Conservation (phyloP, 2,888 invertebrate species). For the Unio delphinus region DNA sequence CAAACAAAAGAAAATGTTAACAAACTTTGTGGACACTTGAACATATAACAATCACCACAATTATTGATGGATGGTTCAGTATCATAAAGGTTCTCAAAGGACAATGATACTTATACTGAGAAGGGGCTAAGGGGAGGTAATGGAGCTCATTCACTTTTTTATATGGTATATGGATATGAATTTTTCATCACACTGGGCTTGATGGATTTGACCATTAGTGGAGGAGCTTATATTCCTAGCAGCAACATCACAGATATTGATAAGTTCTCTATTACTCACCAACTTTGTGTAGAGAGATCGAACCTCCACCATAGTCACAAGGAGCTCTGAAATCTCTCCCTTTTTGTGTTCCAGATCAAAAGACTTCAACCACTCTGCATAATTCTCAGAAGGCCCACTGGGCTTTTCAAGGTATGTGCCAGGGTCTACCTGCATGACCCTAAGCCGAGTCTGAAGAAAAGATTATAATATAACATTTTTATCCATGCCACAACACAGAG, state of each 20-base stretch:
- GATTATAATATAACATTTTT: background rate
- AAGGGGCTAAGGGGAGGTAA: too few species aligned
- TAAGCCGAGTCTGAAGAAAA: slow-evolving; percentile 77
- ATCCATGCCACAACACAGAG: background rate
- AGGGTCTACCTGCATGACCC: slow-evolving; percentile 81
- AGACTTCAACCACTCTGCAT: slow-evolving; percentile 77
- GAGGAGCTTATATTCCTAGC: too few species aligned
- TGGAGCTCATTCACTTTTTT: too few species aligned
- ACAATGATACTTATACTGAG: too few species aligned
- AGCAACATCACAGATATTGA: background rate
- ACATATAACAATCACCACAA: too few species aligned
- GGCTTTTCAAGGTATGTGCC: slow-evolving; percentile 83
- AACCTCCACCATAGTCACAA: slow-evolving; percentile 77
- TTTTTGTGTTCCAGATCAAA: slow-evolving; percentile 74
- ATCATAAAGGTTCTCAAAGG: too few species aligned
- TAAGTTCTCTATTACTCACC: slow-evolving; percentile 74
- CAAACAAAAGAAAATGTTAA: too few species aligned
- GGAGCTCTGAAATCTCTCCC: slow-evolving; percentile 77
- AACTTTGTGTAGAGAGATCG: slow-evolving; percentile 78
- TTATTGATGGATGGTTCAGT: too few species aligned
- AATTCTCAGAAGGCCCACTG: slow-evolving; percentile 75
- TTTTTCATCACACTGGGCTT: too few species aligned
- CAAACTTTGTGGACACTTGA: too few species aligned
- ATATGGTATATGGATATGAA: too few species aligned
- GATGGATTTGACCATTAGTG: too few species aligned